Conservation (phyloP, 92 coral and sea anemone genomes). For the Metridium senile region DNA sequence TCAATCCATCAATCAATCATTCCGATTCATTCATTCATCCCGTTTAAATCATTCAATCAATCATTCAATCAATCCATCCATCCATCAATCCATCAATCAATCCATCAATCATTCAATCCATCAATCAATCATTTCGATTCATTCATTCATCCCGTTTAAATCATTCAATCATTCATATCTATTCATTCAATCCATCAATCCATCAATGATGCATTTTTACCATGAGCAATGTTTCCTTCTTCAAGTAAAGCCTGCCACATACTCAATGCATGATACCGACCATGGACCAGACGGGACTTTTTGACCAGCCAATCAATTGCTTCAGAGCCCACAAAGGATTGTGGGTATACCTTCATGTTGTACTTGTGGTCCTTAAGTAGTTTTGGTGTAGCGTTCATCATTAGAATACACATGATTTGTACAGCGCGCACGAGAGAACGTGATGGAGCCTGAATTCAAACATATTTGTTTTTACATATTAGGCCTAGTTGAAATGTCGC, state of each 20-base stretch:
- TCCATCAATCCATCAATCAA: no score
- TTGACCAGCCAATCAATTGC: slow-evolving; percentile 72
- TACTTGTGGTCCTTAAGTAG: slow-evolving; percentile 60
- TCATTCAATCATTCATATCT: no score
- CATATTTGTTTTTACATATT: not conserved
- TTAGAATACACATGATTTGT: slow-evolving; percentile 47
- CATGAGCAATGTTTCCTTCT: slow-evolving; percentile 64
- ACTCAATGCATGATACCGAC: slow-evolving; percentile 72
- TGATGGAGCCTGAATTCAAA: slow-evolving; percentile 21
- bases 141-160: no score
- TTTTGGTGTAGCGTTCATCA: slow-evolving; percentile 42
- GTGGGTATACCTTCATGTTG: slow-evolving; percentile 37
- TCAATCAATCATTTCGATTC: no score
- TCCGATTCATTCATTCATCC: no score
- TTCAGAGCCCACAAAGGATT: slow-evolving; percentile 74
- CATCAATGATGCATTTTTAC: slow-evolving; percentile 22
- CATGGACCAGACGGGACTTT: slow-evolving; percentile 67
- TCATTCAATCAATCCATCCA: no score
- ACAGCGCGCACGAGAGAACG: slow-evolving; percentile 61
- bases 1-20: no score
- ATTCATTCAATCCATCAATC: no score
- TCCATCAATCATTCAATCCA: no score
- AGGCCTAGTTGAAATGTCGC: no score
- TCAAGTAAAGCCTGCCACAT: slow-evolving; percentile 81
- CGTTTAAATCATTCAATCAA: no score